Evolutionary conservation across 2,113 vertebrate species (phyloP).

Genomic region (Acanthochromis polyacanthus): DNA sequence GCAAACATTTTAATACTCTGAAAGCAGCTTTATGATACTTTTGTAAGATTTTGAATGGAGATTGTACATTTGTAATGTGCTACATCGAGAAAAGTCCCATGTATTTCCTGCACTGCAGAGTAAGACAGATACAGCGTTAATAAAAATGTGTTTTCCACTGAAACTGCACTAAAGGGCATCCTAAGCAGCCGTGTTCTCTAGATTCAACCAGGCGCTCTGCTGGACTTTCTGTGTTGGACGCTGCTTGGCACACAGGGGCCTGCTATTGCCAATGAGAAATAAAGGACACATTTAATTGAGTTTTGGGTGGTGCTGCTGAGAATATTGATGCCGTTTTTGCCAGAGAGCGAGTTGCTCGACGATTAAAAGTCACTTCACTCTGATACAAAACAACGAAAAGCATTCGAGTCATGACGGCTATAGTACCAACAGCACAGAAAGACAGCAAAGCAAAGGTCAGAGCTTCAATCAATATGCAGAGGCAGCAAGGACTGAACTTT

Average conservation of each 20-base stretch:
- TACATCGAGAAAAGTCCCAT: background rate
- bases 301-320: conserved; percentile 53
- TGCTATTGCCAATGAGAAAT: conserved; percentile 61
- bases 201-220: background rate
- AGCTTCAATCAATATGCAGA: background rate
- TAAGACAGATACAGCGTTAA: background rate
- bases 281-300: conserved; percentile 68
- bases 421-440: background rate
- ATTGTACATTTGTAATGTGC: too few relatives aligned
- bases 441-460: conserved; percentile 9
- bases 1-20: too few relatives aligned
- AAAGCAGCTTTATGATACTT: too few relatives aligned
- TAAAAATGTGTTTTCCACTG: background rate
- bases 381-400: conserved; percentile 6
- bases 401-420: conserved; percentile 1
- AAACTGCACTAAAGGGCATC: background rate
- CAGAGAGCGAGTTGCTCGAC: conserved; percentile 7
- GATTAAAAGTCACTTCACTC: conserved; percentile 32
- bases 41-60: too few relatives aligned
- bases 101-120: background rate
- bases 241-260: conserved; percentile 35
- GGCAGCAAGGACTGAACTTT: background rate
- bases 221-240: conserved; percentile 25
- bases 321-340: conserved; percentile 49
- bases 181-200: background rate